phyloP scores from a whole-genome alignment of 2,797 vertebrate genomes.

The Hemitrygon akajei region DNA sequence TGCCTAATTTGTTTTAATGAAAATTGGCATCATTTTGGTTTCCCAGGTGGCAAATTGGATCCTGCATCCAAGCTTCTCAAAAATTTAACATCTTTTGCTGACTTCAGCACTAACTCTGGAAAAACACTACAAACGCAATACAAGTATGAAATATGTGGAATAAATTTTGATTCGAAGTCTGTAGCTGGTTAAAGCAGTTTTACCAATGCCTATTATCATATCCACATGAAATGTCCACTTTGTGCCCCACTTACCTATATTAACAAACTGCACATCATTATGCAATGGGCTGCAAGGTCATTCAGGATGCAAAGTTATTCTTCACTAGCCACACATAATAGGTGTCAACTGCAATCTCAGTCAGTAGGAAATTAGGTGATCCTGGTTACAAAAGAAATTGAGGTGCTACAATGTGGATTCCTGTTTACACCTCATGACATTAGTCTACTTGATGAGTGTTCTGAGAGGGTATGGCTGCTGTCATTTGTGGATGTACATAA shows the following conservation, averaged over 20 bases:
- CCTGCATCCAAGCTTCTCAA: no score
- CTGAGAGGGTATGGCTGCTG: background rate
- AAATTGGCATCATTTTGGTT: background rate
- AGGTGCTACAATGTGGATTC: background rate
- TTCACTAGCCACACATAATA: background rate
- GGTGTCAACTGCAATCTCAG: background rate
- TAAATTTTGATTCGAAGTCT: background rate
- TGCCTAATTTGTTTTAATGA: background rate
- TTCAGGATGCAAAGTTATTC: background rate
- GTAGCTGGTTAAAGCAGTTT: background rate
- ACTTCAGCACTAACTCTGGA: background rate
- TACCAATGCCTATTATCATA: background rate
- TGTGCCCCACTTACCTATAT: background rate
- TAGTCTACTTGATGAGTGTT: background rate
- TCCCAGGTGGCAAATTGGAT: no score
- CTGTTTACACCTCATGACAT: background rate
- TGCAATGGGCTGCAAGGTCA: background rate
- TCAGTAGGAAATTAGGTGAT: background rate
- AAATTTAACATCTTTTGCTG: background rate
- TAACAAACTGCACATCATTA: background rate
- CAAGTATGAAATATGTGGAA: background rate
- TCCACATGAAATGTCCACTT: background rate
- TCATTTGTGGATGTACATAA: background rate
- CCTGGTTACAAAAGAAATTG: background rate
- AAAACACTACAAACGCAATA: background rate